Evolutionary conservation across 2,888 invertebrate species (phyloP).

Genomic region (Cantharis nigra): DNA sequence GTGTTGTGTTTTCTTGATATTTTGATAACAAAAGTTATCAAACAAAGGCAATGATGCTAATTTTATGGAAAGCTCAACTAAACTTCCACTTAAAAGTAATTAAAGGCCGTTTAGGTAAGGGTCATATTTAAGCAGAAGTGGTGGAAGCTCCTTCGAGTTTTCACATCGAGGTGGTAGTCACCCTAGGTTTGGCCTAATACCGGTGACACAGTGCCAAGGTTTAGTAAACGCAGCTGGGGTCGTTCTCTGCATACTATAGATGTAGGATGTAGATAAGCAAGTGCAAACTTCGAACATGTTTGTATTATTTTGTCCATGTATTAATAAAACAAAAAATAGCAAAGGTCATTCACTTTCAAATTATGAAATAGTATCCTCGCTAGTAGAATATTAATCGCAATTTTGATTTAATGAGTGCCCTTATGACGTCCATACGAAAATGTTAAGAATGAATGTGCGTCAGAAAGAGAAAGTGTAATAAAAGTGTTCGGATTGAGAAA

Average conservation of each 20-base stretch:
- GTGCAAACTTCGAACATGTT: neutral
- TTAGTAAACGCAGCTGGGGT: neutral
- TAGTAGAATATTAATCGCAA: neutral
- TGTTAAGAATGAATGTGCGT: neutral
- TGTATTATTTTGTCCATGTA: neutral
- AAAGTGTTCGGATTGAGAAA: neutral
- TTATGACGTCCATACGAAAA: neutral
- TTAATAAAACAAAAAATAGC: neutral
- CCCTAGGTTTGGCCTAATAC: neutral
- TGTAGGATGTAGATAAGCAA: neutral
- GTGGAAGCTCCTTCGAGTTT: too few species aligned
- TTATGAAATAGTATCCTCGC: neutral
- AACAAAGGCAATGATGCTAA: too few species aligned
- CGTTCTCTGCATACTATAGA: neutral
- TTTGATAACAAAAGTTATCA: too few species aligned
- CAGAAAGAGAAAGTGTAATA: constrained; percentile 1
- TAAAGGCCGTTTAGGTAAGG: too few species aligned
- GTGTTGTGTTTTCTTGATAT: too few species aligned
- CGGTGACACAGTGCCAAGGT: neutral
- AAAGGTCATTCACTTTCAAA: neutral
- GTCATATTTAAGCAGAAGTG: too few species aligned
- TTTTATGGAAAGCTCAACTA: too few species aligned
- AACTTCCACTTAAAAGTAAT: too few species aligned
- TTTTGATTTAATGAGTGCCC: neutral
- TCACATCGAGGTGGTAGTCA: neutral